Evolutionary conservation across 35 echinoderm and acorn worm species (phyloP), one percentile per base, ranked within the genome.

Genomic region (Heliocidaris erythrogramma): DNA sequence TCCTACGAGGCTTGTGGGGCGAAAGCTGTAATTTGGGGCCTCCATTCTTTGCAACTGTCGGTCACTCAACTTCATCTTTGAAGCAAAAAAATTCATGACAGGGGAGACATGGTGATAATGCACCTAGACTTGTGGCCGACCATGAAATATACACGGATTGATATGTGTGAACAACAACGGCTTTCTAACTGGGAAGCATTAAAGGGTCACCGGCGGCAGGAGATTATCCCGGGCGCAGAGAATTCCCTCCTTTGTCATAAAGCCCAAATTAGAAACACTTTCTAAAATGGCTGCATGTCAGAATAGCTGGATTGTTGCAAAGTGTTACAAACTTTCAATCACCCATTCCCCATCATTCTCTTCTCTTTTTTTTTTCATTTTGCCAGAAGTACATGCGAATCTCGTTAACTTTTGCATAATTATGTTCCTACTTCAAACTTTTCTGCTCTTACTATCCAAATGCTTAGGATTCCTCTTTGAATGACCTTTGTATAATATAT

Each of bases 251-350:
- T 89, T 42, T 48, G 87, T 89, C 47, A 89, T 48, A 32, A 48
- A 89, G 87, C 87, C 87, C 87, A 89, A 89, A 47, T 89, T 89
- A 89, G 87, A 89, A 89, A 89, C 87, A 89, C 87, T 89, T 47
- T 89, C 24, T 78, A 7, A 27, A 78, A 27, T 78, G 27, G 4
- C 18, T 27, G 65, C 4, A n/a, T 78, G 65, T 78, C 65, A 78
- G 65, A 24, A n/a, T 27, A 27, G 65, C 18, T 78, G 5, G 18
- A 78, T 78, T 78, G 18, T 21, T 7, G 21, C 65, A 78, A 78
- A 3, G 65, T n/a, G 65, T n/a, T 78, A 27, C 18, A 78, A 78
- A 27, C 65, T 78, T 78, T 78, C 65, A 78, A 60, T 78, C 18
- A 78, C 65, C 65, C 27, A 5, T 78, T 27, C 21, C 65, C 65